Percentiles rank a stretch among this genome's conserved stretches.
Conservation (phyloP, 2,888 invertebrate genomes). For the Dyspetes luteomarginatus region DNA sequence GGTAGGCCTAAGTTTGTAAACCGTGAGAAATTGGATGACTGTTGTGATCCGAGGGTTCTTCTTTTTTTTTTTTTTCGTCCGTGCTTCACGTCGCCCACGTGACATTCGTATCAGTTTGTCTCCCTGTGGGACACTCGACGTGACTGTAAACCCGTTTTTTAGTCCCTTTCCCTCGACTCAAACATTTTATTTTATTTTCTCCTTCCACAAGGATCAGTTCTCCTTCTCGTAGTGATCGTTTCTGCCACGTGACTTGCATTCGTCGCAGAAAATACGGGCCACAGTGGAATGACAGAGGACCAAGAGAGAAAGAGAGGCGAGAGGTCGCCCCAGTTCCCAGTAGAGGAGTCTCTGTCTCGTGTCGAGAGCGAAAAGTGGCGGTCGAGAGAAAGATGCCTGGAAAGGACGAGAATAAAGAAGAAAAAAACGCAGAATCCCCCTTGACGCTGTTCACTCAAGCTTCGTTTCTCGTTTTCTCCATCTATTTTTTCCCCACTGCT, state of each 20-base stretch:
- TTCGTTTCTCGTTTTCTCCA: conserved; percentile 32
- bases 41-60: conserved; percentile 22
- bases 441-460: conserved; percentile 46
- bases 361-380: conserved; percentile 47
- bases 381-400: conserved; percentile 20
- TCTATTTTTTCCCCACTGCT: not conserved
- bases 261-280: conserved; percentile 40
- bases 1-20: conserved; percentile 32
- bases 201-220: conserved; percentile 64
- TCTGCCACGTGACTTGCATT: conserved; percentile 70
- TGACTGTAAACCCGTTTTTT: conserved; percentile 33
- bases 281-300: conserved; percentile 52
- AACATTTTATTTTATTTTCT: conserved; percentile 61
- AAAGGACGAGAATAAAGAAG: conserved; percentile 27
- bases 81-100: conserved; percentile 13
- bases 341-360: conserved; percentile 25
- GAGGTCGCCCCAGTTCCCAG: conserved; percentile 21
- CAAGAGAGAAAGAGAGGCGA: conserved; percentile 42
- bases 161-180: conserved; percentile 9
- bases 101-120: conserved; percentile 39
- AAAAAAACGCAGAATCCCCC: conserved; percentile 56
- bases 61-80: not conserved
- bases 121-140: conserved; percentile 52
- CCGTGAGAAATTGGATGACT: conserved; percentile 51
- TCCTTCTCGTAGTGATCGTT: conserved; percentile 65